These are phyloP conservation scores for Nemotelus pantherinus DNA, from an alignment of 2,888 invertebrate genomes.

Conservation along the genomic window DNA sequence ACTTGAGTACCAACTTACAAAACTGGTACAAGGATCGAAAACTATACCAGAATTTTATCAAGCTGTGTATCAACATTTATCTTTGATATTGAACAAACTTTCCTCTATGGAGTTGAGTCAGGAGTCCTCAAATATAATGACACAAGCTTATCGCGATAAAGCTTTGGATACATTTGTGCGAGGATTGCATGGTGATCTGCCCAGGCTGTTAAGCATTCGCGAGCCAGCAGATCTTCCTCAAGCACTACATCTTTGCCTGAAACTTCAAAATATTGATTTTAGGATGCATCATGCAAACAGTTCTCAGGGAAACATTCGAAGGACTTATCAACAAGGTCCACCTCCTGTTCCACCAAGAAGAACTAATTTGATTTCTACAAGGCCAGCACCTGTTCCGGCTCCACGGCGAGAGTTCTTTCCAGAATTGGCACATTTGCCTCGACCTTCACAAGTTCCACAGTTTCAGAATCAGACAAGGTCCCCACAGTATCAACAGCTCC, in stretches of 20 bases:
- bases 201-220: slow-evolving; percentile 30
- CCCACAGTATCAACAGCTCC: background rate
- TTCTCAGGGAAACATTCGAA: background rate
- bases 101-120: slow-evolving; percentile 35
- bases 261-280: background rate
- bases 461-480: background rate
- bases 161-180: slow-evolving; percentile 45
- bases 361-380: background rate
- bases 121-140: slow-evolving; percentile 20
- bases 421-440: slow-evolving; percentile 1
- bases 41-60: slow-evolving; percentile 45
- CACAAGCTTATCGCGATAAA: slow-evolving; percentile 43
- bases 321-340: background rate
- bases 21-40: slow-evolving; percentile 38
- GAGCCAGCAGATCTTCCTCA: slow-evolving; percentile 44
- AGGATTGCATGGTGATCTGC: slow-evolving; percentile 38
- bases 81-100: slow-evolving; percentile 37
- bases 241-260: slow-evolving; percentile 36
- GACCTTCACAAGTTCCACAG: background rate
- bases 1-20: slow-evolving; percentile 42
- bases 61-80: slow-evolving; percentile 37
- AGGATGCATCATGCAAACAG: slow-evolving; percentile 1
- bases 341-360: slow-evolving; percentile 1
- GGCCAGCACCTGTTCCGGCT: background rate
- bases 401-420: background rate